Conservation (phyloP, 1,140 invertebrate species). For the Tetramorium simillimum region DNA sequence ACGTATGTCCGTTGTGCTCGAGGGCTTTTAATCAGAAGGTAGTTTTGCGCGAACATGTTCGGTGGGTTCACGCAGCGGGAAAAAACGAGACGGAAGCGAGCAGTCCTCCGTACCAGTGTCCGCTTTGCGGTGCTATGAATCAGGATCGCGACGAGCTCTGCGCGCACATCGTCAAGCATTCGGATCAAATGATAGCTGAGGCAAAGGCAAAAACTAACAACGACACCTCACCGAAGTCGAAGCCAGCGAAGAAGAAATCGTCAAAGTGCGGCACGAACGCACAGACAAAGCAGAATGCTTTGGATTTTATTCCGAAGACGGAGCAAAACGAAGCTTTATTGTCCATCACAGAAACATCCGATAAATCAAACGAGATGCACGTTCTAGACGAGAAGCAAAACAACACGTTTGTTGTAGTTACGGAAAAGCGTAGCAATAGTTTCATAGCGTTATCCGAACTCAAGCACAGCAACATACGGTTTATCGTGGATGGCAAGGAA, state of each 20-base stretch:
- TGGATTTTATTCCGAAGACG: constrained; percentile 50
- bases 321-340: constrained; percentile 77
- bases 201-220: constrained; percentile 82
- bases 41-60: constrained; percentile 85
- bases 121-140: constrained; percentile 81
- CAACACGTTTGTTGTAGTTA: constrained; percentile 73
- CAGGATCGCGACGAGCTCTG: constrained; percentile 85
- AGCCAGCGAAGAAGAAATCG: constrained; percentile 75
- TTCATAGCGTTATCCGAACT: constrained; percentile 63
- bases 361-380: constrained; percentile 65
- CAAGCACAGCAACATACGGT: constrained; percentile 58
- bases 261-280: not conserved
- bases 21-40: constrained; percentile 87
- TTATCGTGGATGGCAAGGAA: constrained; percentile 64
- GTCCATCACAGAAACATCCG: constrained; percentile 73
- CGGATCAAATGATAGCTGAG: constrained; percentile 84
- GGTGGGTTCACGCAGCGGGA: constrained; percentile 85
- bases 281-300: constrained; percentile 34
- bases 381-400: constrained; percentile 69
- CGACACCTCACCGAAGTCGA: constrained; percentile 75
- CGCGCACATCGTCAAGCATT: constrained; percentile 86
- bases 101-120: constrained; percentile 81
- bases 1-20: constrained; percentile 88
- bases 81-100: constrained; percentile 78
- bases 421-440: constrained; percentile 63